Base-by-base conservation (phyloP, 2,113 vertebrate species). In the Mohoua ochrocephala region DNA sequence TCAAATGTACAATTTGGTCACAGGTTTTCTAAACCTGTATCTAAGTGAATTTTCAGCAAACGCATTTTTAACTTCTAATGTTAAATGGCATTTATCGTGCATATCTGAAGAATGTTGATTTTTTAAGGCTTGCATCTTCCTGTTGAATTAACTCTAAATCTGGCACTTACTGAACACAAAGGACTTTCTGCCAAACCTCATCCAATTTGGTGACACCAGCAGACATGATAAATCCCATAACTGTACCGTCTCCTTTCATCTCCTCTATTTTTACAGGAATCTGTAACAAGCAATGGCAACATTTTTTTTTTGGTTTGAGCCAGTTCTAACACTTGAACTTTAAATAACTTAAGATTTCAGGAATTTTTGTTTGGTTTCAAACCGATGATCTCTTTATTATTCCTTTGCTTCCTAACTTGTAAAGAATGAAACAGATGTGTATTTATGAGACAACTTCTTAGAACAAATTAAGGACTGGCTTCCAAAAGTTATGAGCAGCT, bases 361-460 rank as follows among this genome's bases (percentile, higher is more conserved):
- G 41, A 82, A 68, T 67, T 83, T 57, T 81, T 87, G 27, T 56
- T 95, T 95, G 42, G 69, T 91, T 94, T 93, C 56, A 81, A 75
- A 65, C 31, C 88, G 31, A 26, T 82, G 33, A 90, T 93, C 57
- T 77, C 53, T 87, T 93, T 93, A 77, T 20, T 26, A 67, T 94
- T 92, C 84, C 37, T 93, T 85, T 96, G 19, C 73, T 89, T 90
- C 56, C 64, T 82, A 83, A 95, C 63, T 95, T 93, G 80, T 69
- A 94, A 96, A 71, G 87, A 97, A 87, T 44, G 91, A 90, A 89
- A 52, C 79, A 96, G 86, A 95, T 96, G 94, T 92, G 84, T 76
- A 44, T 96, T 97, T 96, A 97, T 18, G 59, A 94, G 89, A 61
- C 41, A 39, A 68, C n/a, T 93, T 94, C 93, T 86, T 89, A 93